These are phyloP conservation scores for Chrosomus eos DNA, from an alignment of 2,797 vertebrate genomes.

Conservation along the genomic window DNA sequence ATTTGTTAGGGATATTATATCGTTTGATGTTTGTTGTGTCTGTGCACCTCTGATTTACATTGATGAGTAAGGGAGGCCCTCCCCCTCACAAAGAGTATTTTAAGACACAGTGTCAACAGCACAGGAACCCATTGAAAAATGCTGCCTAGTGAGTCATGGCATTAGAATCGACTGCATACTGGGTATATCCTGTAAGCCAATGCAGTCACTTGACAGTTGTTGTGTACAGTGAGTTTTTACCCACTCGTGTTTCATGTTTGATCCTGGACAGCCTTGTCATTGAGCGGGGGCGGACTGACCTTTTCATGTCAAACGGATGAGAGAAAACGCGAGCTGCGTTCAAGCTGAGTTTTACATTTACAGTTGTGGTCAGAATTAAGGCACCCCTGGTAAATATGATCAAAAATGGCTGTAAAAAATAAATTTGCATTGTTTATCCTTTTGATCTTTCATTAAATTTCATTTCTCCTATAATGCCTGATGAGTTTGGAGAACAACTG, in stretches of 20 bases:
- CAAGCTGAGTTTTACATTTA: neutral
- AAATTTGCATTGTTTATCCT: too few species aligned
- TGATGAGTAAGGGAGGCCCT: constrained; percentile 58
- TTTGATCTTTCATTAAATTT: too few species aligned
- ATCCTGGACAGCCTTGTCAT: constrained; percentile 12
- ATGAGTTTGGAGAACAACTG: too few species aligned
- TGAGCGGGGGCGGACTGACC: constrained; percentile 34
- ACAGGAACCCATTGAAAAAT: constrained; percentile 56
- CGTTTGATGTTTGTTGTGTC: constrained; percentile 44
- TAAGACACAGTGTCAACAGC: constrained; percentile 61
- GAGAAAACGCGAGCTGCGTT: neutral
- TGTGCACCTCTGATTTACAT: constrained; percentile 50
- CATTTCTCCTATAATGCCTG: too few species aligned
- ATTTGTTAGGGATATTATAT: constrained; percentile 5
- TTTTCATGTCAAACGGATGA: constrained; percentile 33
- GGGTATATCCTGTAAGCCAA: constrained; percentile 47
- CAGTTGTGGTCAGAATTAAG: too few species aligned
- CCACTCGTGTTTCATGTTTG: constrained; percentile 39
- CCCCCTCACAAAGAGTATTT: constrained; percentile 63
- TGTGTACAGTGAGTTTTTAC: constrained; percentile 33
- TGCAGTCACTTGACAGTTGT: constrained; percentile 35
- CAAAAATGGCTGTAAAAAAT: too few species aligned
- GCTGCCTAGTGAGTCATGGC: constrained; percentile 53
- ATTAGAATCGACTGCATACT: constrained; percentile 40
- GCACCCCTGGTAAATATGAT: too few species aligned